Evolutionary conservation across 2,888 invertebrate genomes (phyloP), one percentile per base, ranked within the genome.

Genomic region (Drosophila tripunctata): DNA sequence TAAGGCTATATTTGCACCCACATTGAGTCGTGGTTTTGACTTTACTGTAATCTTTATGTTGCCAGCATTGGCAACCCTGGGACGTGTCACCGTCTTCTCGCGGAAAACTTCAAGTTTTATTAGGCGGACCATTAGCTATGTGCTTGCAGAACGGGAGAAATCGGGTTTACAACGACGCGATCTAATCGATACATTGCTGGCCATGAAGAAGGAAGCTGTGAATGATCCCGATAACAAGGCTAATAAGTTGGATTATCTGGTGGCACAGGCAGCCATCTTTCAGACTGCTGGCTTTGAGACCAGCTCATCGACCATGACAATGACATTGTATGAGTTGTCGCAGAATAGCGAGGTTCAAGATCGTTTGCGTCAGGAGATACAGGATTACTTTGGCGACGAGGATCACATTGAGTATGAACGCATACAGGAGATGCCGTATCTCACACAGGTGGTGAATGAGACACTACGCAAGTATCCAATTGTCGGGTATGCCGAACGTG

Each of bases 181-280:
- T 75, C 89, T 93, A 0, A 85, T 93, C 7, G 92, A 93, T 54
- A 74, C 91, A 3, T 71, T 93, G 5, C 58, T 93, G 47, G 86
- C 90, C 3, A 60, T 92, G 31, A 91, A 88, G 21, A 76, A 86
- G 0, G 68, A 78, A 6, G 74, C 73, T 0, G 64, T 21, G 0
- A 40, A 24, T 10, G 35, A 60, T 6, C 57, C 58, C 0, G 74
- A 30, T 0, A 36, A 52, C 3, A 55, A 52, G 19, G 57, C 57
- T 0, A 38, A 57, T 1, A 43, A 66, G 2, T 15, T 69, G 4
- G 90, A 90, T 12, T 66, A 75, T 22, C 61, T 91, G 1, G 79
- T 89, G 0, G 88, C 90, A 2, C 91, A 91, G 38, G 91, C 90
- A 0, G 89, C 89, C 0, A 21, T 86, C 8, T 91, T 91, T 41